Evolutionary conservation across 2,888 invertebrate genomes (phyloP).

Genomic region (Drosophila incognita): DNA sequence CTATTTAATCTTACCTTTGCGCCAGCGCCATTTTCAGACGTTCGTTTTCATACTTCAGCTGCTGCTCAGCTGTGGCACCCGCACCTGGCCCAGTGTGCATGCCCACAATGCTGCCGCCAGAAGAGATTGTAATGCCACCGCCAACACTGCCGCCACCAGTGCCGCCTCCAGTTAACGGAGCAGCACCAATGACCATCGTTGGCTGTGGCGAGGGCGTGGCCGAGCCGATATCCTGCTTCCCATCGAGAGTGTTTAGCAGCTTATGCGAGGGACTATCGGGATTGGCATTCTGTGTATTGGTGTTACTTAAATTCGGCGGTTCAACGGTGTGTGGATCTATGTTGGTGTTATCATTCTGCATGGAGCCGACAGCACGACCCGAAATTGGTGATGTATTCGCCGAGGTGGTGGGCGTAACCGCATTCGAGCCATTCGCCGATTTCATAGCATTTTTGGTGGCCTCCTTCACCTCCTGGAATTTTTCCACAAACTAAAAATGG

Average conservation of each 20-base stretch:
- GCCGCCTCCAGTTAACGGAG: slow-evolving; percentile 22
- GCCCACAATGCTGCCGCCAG: slow-evolving; percentile 79
- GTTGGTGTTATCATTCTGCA: slow-evolving; percentile 85
- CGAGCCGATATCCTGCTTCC: slow-evolving; percentile 70
- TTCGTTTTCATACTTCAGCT: slow-evolving; percentile 98
- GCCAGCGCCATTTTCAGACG: slow-evolving; percentile 96
- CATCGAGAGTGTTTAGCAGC: slow-evolving; percentile 71
- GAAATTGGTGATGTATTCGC: slow-evolving; percentile 95
- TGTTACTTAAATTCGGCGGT: slow-evolving; percentile 86
- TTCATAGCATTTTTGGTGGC: slow-evolving; percentile 92
- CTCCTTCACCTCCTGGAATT: slow-evolving; percentile 99
- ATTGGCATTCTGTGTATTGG: slow-evolving; percentile 86
- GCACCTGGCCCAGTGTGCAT: slow-evolving; percentile 78
- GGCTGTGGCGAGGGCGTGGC: slow-evolving; percentile 83
- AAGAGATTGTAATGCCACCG: slow-evolving; percentile 70
- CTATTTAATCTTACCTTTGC: slow-evolving; percentile 90
- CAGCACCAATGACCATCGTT: slow-evolving; percentile 48
- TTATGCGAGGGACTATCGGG: slow-evolving; percentile 85
- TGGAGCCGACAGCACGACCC: slow-evolving; percentile 87
- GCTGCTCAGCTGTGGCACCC: slow-evolving; percentile 87
- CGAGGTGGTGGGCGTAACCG: slow-evolving; percentile 93
- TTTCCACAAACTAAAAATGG: slow-evolving; percentile 92
- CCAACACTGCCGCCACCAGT: slow-evolving; percentile 36
- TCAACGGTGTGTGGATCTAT: slow-evolving; percentile 86
- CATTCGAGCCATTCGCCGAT: slow-evolving; percentile 88